Evolutionary conservation across 23 tunicate species (phyloP), one percentile per base, ranked within the genome.

Genomic region (Diplosoma virens): DNA sequence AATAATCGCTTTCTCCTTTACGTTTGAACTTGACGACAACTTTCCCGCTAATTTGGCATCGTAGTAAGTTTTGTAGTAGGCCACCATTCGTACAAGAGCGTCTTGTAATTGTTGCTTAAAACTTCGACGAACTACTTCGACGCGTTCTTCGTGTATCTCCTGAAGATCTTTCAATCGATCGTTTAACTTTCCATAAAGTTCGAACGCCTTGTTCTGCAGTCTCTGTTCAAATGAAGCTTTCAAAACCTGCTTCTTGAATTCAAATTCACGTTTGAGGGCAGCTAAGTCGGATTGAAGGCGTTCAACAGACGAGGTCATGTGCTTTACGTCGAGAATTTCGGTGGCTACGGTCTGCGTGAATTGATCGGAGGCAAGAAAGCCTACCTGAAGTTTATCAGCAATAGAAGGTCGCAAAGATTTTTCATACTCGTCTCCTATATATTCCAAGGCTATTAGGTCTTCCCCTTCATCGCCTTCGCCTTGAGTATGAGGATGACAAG

Each of bases 61-160:
- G 56, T 90, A 90, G 47, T 82, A 90, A 55, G 84, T 90, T 35
- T 84, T 90, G 59, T 90, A 90, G 18, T 90, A 75, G 22, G 71
- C 33, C 4, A 86, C 82, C 97, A 90, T 90, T 79, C 79, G 84
- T 7, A 84, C 81, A 6, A 90, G 66, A 48, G 89, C 89, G 74
- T 90, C 97, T 47, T 84, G 82, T 34, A 90, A 37, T 35, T 90
- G 97, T 56, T 90, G 97, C 52, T 90, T 90, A 53, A 84, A 90
- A 74, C 97, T 90, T 30, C 97, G 30, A 53, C 97, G 67, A 17
- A 79, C 86, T 0, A 84, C 86, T 28, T 3, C 58, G 0, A 89
- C 96, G 27, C 88, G 47, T 58, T 90, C 97, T 53, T 90, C 97
- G 60, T 90, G 89, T 0, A 90, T 28, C 0, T 55, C 50, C 32